Base-by-base conservation (phyloP, 2,888 invertebrate genomes). In the Latheticus oryzae region DNA sequence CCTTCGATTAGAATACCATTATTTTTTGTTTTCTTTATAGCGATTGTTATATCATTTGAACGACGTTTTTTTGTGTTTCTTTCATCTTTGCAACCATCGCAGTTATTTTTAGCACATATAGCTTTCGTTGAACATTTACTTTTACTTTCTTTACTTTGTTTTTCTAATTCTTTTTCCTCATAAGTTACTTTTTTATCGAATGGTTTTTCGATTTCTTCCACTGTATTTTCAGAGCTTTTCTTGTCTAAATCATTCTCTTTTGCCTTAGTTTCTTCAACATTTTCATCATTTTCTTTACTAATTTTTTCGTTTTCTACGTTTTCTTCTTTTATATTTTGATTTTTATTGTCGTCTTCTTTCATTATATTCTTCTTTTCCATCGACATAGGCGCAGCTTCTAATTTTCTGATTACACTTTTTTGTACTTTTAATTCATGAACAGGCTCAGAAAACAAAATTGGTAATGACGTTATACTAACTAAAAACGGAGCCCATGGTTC, bases 381-480 rank as follows among this genome's bases (percentile, higher is more conserved):
- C n/a, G n/a, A n/a, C n/a, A n/a, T n/a, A n/a, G n/a, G n/a, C n/a
- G n/a, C n/a, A n/a, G n/a, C n/a, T n/a, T n/a, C n/a, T n/a, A n/a
- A n/a, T n/a, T n/a, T n/a, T n/a, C n/a, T n/a, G n/a, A n/a, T n/a
- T n/a, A n/a, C n/a, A n/a, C n/a, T n/a, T n/a, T n/a, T n/a, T n/a
- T n/a, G n/a, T n/a, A n/a, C n/a, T n/a, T n/a, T n/a, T n/a, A n/a
- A n/a, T n/a, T n/a, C n/a, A n/a, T n/a, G n/a, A n/a, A n/a, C n/a
- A n/a, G n/a, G n/a, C n/a, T n/a, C n/a, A n/a, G n/a, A n/a, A n/a
- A n/a, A n/a, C n/a, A 45, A 2, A 19, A 1, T 45, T 15, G 50
- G 50, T 26, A 50, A 11, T 7, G 50, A 50, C 3, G 5, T 15
- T n/a, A 23, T 28, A 17, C 50, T 50, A 11, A 26, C 28, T 7